Evolutionary conservation across 2,888 invertebrate species (phyloP).

Genomic region (Aspidiotus destructor): DNA sequence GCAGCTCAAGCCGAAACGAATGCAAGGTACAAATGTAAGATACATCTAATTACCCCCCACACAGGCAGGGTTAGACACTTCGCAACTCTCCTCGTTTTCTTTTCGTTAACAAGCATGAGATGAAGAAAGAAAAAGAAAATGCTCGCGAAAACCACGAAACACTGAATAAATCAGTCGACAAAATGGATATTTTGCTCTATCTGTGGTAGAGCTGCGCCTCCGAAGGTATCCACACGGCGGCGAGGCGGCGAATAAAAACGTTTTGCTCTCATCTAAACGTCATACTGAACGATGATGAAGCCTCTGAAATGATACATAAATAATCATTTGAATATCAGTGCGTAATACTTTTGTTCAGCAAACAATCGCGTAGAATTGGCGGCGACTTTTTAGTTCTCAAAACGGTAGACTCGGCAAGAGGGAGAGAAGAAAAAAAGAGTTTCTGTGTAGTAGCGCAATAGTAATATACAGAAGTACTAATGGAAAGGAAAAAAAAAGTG

Average conservation of each 20-base stretch:
- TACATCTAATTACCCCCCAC: no score
- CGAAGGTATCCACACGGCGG: not conserved
- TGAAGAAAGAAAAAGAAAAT: no score
- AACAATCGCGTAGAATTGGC: conserved; percentile 15
- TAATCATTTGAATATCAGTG: conserved; percentile 16
- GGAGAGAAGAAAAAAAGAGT: not conserved
- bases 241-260: not conserved
- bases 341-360: conserved; percentile 2
- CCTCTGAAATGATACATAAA: conserved; percentile 10
- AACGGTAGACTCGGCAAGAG: not conserved
- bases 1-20: no score
- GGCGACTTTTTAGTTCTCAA: conserved; percentile 7
- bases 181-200: no score
- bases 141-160: no score
- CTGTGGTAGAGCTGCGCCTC: not conserved
- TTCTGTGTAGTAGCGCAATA: no score
- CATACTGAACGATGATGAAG: conserved; percentile 13
- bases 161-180: no score
- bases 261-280: conserved; percentile 12
- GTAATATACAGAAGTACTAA: no score
- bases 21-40: no score
- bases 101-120: no score
- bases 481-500: not conserved
- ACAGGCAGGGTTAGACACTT: no score
- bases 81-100: no score